Evolutionary conservation across 2,888 invertebrate genomes (phyloP).

Genomic region (Nemurella pictetii): DNA sequence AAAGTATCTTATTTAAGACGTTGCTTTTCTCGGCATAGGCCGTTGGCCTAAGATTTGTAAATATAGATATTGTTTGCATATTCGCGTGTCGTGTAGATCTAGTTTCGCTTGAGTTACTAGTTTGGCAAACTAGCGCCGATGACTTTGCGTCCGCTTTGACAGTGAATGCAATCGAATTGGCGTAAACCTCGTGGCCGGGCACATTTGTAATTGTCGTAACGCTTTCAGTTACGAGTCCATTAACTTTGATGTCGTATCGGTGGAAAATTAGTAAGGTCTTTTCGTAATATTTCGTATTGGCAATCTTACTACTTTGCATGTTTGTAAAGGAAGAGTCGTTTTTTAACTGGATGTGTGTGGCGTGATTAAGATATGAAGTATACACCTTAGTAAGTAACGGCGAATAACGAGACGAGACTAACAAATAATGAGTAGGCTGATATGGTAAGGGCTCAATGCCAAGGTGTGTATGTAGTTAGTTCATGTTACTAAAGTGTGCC

Average conservation of each 20-base stretch:
- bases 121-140: neutral
- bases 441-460: constrained; percentile 4
- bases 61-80: neutral
- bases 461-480: constrained; percentile 1
- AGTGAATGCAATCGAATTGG: neutral
- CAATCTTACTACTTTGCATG: constrained; percentile 23
- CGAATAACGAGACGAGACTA: neutral
- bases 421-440: neutral
- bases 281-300: constrained; percentile 21
- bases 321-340: neutral
- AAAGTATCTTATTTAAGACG: constrained; percentile 7
- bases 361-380: neutral
- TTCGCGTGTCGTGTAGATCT: neutral
- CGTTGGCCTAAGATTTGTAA: neutral
- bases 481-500: neutral
- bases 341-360: neutral
- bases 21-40: constrained; percentile 13
- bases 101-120: constrained; percentile 12
- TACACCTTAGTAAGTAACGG: constrained; percentile 4
- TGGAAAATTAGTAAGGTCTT: constrained; percentile 4
- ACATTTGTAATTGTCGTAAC: constrained; percentile 23
- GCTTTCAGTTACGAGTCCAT: neutral
- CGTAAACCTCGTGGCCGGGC: constrained; percentile 16
- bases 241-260: constrained; percentile 21
- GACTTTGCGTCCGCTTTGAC: neutral